Conservation (phyloP, 2,888 invertebrate species). For the Eupithecia inturbata region DNA sequence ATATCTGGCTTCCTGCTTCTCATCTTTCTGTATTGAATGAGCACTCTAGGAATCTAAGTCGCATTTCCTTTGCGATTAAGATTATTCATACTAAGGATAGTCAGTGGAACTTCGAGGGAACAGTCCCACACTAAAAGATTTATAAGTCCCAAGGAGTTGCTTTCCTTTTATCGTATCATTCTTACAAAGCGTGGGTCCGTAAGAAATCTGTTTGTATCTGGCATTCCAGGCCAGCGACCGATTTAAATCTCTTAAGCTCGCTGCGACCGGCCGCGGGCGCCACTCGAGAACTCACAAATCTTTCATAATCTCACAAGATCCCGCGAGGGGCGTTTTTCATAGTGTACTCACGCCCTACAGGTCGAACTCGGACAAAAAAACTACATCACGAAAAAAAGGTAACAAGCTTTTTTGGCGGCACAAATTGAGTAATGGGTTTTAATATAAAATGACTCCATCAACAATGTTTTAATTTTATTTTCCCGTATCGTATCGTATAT, state of each 20-base stretch:
- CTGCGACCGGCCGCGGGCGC: slow-evolving; percentile 75
- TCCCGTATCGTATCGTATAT: slow-evolving; percentile 70
- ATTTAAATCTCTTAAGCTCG: slow-evolving; percentile 83
- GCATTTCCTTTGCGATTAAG: neutral
- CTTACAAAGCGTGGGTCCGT: slow-evolving; percentile 62
- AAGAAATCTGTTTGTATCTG: slow-evolving; percentile 82
- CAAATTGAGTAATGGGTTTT: slow-evolving; percentile 51
- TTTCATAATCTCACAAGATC: slow-evolving; percentile 82
- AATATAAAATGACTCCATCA: slow-evolving; percentile 57
- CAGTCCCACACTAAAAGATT: slow-evolving; percentile 28
- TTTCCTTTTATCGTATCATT: slow-evolving; percentile 58
- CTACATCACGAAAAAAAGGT: slow-evolving; percentile 51
- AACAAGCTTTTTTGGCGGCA: slow-evolving; percentile 46
- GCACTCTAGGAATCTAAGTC: neutral
- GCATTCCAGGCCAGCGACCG: slow-evolving; percentile 80
- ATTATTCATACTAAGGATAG: neutral
- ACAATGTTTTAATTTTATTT: slow-evolving; percentile 74
- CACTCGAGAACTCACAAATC: slow-evolving; percentile 82
- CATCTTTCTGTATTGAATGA: slow-evolving; percentile 5
- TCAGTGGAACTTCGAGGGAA: neutral
- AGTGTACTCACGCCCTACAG: slow-evolving; percentile 62
- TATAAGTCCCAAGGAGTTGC: slow-evolving; percentile 33
- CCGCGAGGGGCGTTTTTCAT: slow-evolving; percentile 78
- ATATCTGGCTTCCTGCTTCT: slow-evolving; percentile 21
- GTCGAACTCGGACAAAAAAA: slow-evolving; percentile 51